Percentiles rank a stretch among this genome's conserved stretches.
phyloP scores from a whole-genome alignment of 2,888 invertebrate genomes.

The Dilophus febrilis region DNA sequence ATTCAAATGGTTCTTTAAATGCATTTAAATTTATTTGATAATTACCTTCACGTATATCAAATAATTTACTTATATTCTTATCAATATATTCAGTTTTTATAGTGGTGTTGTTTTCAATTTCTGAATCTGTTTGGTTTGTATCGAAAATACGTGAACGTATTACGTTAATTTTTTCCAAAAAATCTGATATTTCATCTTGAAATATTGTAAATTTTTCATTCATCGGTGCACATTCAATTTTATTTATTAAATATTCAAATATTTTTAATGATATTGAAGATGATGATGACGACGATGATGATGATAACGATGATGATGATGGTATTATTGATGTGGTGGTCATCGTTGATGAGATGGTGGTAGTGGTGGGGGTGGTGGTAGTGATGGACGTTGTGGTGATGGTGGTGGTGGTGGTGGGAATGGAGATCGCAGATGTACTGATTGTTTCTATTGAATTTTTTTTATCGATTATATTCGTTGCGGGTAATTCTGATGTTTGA shows the following conservation, averaged over 20 bases:
- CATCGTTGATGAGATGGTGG: no score
- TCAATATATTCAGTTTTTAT: background rate
- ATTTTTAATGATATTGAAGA: background rate
- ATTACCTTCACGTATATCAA: background rate
- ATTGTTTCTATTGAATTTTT: no score
- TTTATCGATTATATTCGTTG: no score
- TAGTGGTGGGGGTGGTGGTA: no score
- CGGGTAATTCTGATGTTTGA: no score
- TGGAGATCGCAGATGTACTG: no score
- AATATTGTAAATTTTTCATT: conserved; percentile 26
- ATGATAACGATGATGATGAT: no score
- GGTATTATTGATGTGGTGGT: no score
- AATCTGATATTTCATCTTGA: conserved; percentile 24
- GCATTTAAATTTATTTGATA: conserved; percentile 1
- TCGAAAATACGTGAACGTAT: conserved; percentile 24
- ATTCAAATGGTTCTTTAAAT: background rate
- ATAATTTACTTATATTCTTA: background rate
- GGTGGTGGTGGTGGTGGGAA: no score
- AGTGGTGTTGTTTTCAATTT: no score
- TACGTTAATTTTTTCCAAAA: conserved; percentile 24
- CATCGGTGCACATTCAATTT: conserved; percentile 7
- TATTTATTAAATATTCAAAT: conserved; percentile 2
- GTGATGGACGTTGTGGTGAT: no score
- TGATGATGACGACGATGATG: background rate
- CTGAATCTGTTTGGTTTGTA: conserved; percentile 15